Evolutionary conservation across 2,113 vertebrate genomes (phyloP), one percentile per base, ranked within the genome.

Genomic region (Phalacrocorax brasilianus): DNA sequence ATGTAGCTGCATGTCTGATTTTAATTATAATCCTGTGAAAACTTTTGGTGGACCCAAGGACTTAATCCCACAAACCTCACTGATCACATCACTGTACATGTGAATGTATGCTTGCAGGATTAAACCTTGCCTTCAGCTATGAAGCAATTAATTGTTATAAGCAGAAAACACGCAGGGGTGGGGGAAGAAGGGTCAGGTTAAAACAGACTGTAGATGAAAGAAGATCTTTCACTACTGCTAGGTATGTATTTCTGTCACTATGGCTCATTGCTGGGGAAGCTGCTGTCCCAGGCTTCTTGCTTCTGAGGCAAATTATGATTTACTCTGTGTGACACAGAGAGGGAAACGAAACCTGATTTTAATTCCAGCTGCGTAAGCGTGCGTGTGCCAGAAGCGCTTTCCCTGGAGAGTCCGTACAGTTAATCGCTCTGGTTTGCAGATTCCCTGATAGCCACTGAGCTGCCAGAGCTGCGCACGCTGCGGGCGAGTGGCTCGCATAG

Each of bases 91-190:
- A 0, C 68, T 47, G 40, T 66, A 74, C 0, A 2, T 83, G 91
- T 92, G 83, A 93, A 67, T 84, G 84, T 83, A 61, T 65, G 65
- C 66, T 82, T 68, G 74, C 19, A 70, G 91, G 81, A 95, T 79
- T 91, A 96, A 95, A 76, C 0, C 14, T 50, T 89, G 88, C 88
- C 90, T 90, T 84, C 72, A 84, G 92, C 85, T 5, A 92, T 32
- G 68, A 92, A 79, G 28, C 65, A 86, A 93, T 91, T 94, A 96
- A 92, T 80, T 85, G 70, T 65, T 89, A 15, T 50, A 44, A 84
- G 75, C 85, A 89, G 56, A 89, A 93, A 93, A 62, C 47, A 20
- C 3, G 72, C 40, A 22, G 55, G 61, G 38, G 67, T 33, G 75
- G 68, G 45, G 45, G 67, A 47, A 80, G 50, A 44, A 85, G 21